Evolutionary conservation across 2,113 vertebrate genomes (phyloP), one percentile per base, ranked within the genome.

Genomic region (Cavia aperea): DNA sequence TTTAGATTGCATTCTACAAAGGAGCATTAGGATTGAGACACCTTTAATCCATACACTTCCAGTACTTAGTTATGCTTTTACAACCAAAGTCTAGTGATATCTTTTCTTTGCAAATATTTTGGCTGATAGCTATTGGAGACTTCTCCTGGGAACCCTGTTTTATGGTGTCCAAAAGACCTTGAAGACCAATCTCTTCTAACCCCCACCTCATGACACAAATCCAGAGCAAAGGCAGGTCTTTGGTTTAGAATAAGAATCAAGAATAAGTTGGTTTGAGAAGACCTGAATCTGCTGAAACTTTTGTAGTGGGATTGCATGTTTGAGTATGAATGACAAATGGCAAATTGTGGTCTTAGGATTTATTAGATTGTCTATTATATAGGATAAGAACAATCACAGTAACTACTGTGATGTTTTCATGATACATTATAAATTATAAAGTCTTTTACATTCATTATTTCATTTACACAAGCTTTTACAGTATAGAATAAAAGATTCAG

Each of bases 381-480:
- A 84, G 56, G 36, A 86, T 73, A 78, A 92, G n/a, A 78, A 83
- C 7, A 94, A 63, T 73, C 46, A 82, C 0, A 84, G 36, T 39
- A 81, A 62, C 4, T 81, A 89, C 36, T 81, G 75, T 84, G 79
- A 62, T 54, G 31, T 84, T 91, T 96, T 92, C 58, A 66, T 2
- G 88, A 43, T 54, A 5, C 2, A 21, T 86, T 66, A 19, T 93
- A 72, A 60, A 19, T 89, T 62, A 75, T 9, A 36, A 81, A 90
- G 31, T 2, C 90, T 68, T 89, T 90, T 36, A 36, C 3, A 82
- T 49, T 79, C 33, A 56, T 82, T 89, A 65, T 65, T 94, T 90
- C 23, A 84, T 66, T 82, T 85, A 73, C 54, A 68, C 13, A 88
- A 21, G 16, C 15, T 81, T 95, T 90, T 66, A 43, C 29, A 79